Evolutionary conservation across 2,797 vertebrate genomes (phyloP).

Genomic region (Neosilurus hyrtlii): DNA sequence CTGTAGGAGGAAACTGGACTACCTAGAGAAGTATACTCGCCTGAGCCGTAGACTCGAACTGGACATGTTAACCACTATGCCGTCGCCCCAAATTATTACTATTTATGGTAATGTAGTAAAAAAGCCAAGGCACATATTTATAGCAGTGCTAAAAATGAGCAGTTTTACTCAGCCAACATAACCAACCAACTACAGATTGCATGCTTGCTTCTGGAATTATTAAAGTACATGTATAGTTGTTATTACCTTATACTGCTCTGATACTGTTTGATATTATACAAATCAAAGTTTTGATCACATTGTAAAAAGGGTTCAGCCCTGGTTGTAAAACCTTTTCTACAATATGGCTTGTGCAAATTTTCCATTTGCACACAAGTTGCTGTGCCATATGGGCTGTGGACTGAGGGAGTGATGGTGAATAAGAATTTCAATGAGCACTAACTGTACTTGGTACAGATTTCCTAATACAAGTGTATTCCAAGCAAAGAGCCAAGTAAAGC

Average conservation of each 20-base stretch:
- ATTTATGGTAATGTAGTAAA: not conserved
- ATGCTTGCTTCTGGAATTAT: not conserved
- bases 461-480: not conserved
- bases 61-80: too few relatives aligned
- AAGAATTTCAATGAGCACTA: not conserved
- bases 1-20: too few relatives aligned
- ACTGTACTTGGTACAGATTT: not conserved
- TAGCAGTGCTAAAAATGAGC: not conserved
- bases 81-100: too few relatives aligned
- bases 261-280: too few relatives aligned
- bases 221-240: too few relatives aligned
- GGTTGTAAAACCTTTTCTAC: not conserved
- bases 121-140: not conserved
- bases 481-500: conserved; percentile 10
- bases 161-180: not conserved
- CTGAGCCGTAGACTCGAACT: too few relatives aligned
- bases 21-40: too few relatives aligned
- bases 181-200: not conserved
- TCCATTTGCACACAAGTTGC: not conserved
- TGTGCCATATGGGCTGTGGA: not conserved
- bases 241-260: too few relatives aligned
- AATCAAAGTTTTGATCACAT: too few relatives aligned
- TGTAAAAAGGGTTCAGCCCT: too few relatives aligned
- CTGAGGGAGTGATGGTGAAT: not conserved
- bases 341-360: not conserved